Base-by-base conservation (phyloP, 2,797 vertebrate species). In the Onychomys arenicola region DNA sequence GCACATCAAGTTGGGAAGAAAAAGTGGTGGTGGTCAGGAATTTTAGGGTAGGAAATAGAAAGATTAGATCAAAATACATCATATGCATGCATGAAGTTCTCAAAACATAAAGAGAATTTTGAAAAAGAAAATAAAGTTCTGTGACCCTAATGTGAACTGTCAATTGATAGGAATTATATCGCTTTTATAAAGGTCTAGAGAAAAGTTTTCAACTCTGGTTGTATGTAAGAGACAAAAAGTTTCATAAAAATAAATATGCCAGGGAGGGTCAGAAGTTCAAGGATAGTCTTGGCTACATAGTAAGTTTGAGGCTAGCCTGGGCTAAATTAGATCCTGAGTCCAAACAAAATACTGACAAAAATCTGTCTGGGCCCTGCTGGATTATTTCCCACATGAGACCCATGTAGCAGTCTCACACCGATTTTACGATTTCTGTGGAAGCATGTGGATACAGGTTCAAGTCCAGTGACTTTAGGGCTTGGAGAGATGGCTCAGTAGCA, bases 341-440 rank as follows among this genome's bases (percentile, higher is more conserved):
- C 61, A 89, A 89, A 89, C 17, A 76, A 76, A 61, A 61, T 57
- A 61, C 17, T 0, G 0, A 73, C 69, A 75, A 40, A 40, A 75
- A 32, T 73, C 25, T 73, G 1, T 11, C 43, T 90, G 13, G 29
- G 61, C 73, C 17, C 55, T 76, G 29, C 6, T 88, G 8, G 77
- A 82, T 95, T 77, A 93, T 69, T 85, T 83, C 3, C 88, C 75
- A 27, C 25, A 76, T 83, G 46, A 46, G 59, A 21, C 77, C 21
- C n/a, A 85, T 34, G 6, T 14, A 85, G 9, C 93, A 63, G 40
- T 93, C 90, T 55, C 92, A 63, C 73, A 89, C 34, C 86, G 59
- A 65, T 94, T 78, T 93, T 43, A 46, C 93, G 91, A 91, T 91
- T 94, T 29, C 27, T n/a, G 80, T 5, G 17, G 43, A 87, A 59